Base-by-base conservation (phyloP, 2,888 invertebrate species). In the Philereme transversata region DNA sequence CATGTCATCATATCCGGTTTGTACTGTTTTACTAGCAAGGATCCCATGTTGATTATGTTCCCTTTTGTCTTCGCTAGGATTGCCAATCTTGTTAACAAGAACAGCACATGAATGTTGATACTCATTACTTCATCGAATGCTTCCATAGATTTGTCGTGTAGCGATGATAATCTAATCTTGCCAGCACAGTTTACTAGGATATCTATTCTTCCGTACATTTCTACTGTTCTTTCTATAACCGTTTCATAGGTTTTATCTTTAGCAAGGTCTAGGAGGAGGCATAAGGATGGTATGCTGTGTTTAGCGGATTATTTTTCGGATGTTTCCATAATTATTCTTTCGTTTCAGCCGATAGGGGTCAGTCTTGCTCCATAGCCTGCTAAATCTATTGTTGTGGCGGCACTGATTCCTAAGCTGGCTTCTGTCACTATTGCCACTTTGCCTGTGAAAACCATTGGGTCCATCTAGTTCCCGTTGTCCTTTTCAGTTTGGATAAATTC, bases 391-490 rank as follows among this genome's bases (percentile, higher is more conserved):
- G 84, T 83, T 2, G 80, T 74, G 51, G 76, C 83, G 4, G 84
- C 84, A 4, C 84, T 83, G 11, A 85, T 81, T 0, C 82, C 84
- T 0, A 83, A 83, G 64, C 84, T 84, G 0, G 84, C 83, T 0
- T 84, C 84, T 5, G 84, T 84, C 50, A 84, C 70, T 10, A 85
- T 83, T 5, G 79, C 81, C 3, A 83, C 82, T 77, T 84, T 84
- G 7, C 75, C 75, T 44, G 55, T 68, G 33, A 84, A 78, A 50
- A 81, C 68, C 22, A 84, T 71, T 48, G 65, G 65, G 6, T 79
- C 74, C 82, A 81, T 79, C 41, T 64, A 59, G 40, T 8, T 4
- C 10, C 4, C 5, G 8, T 7, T 7, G 22, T 49, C 9, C 11
- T 43, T 5, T 48, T 53, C 55, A 6, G 4, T 56, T 5, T 40